A percentile compares a stretch with the other conserved stretches of the same genome.
Conservation (phyloP, 2,113 vertebrate species). For the Lagenorhynchus albirostris region DNA sequence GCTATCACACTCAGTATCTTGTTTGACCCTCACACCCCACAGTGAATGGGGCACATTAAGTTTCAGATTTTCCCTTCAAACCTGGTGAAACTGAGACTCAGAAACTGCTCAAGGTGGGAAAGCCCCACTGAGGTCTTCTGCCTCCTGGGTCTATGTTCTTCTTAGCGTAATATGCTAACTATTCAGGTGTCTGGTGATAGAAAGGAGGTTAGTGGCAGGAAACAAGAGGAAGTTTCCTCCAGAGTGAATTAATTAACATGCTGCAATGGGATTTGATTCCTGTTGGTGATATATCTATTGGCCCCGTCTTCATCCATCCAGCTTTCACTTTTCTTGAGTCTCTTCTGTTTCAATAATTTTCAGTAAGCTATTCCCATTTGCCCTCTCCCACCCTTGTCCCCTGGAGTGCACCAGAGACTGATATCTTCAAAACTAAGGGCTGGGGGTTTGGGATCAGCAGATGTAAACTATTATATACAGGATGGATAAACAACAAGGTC, state of each 20-base stretch:
- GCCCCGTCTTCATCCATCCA: not conserved
- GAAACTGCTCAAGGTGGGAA: not conserved
- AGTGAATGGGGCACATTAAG: not conserved
- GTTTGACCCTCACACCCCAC: not conserved
- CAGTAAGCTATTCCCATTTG: not conserved
- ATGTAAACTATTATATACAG: too few species aligned
- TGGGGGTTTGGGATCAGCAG: too few species aligned
- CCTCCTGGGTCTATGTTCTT: not conserved
- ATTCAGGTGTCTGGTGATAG: not conserved
- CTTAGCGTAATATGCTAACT: not conserved
- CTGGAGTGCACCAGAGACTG: not conserved
- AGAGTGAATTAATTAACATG: not conserved
- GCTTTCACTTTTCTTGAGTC: not conserved
- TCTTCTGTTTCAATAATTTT: not conserved
- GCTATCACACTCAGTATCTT: not conserved
- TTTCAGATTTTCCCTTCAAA: not conserved
- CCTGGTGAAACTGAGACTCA: not conserved
- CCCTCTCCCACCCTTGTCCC: not conserved
- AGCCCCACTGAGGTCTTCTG: not conserved
- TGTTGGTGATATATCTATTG: not conserved
- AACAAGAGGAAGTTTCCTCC: not conserved
- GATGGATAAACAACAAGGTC: too few species aligned
- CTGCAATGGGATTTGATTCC: not conserved
- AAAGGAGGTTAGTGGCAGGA: not conserved
- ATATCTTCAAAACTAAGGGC: not conserved